phyloP scores from a whole-genome alignment of 2,113 vertebrate species.

The Semicossyphus pulcher region DNA sequence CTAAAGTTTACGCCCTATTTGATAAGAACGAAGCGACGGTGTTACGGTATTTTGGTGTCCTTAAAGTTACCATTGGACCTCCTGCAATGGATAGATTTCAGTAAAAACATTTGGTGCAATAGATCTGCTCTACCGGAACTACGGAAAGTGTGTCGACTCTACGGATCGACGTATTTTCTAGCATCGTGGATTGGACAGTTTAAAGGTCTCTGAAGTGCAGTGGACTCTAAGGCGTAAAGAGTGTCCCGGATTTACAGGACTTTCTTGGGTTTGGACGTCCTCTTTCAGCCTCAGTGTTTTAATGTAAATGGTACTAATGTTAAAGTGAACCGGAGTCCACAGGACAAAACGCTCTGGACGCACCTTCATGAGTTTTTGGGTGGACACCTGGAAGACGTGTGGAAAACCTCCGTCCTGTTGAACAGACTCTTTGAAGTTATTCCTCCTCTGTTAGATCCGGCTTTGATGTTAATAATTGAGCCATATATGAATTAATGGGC shows the following conservation, averaged over 20 bases:
- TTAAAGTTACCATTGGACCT: background rate
- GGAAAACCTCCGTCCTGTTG: conserved; percentile 31
- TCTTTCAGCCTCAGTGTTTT: background rate
- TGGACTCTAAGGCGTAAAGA: background rate
- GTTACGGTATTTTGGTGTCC: background rate
- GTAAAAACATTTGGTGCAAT: no score
- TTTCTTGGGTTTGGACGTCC: background rate
- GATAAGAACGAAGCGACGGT: background rate
- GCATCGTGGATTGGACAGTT: conserved; percentile 12
- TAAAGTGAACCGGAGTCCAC: background rate
- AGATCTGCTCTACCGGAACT: no score
- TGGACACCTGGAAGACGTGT: no score
- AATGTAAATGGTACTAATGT: no score
- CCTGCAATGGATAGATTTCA: background rate
- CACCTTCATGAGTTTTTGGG: background rate
- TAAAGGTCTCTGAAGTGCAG: background rate
- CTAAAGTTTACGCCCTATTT: no score
- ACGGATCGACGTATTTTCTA: background rate
- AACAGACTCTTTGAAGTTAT: conserved; percentile 26
- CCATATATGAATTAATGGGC: conserved; percentile 72
- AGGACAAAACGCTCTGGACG: background rate
- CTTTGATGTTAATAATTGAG: conserved; percentile 74
- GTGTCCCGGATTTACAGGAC: background rate
- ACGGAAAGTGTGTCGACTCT: no score
- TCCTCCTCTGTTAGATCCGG: conserved; percentile 44